A percentile compares a stretch with the other conserved stretches of the same genome.
Evolutionary conservation across 2,113 vertebrate genomes (phyloP).

Genomic region (Enhydra lutris): DNA sequence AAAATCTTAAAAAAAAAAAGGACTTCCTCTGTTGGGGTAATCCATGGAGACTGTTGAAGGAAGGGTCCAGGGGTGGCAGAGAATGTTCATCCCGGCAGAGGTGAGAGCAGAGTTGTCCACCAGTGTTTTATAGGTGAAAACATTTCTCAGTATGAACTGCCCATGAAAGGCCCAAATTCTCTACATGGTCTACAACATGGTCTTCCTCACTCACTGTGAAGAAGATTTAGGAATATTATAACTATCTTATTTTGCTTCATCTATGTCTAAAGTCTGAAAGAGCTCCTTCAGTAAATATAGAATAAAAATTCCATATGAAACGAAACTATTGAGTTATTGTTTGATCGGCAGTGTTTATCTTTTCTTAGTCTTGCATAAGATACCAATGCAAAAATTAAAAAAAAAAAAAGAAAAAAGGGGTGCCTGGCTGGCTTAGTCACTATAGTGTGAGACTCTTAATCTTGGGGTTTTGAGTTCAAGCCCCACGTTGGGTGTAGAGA

Average conservation of each 20-base stretch:
- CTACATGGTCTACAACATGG: not conserved
- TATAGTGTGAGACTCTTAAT: not conserved
- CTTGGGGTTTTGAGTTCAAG: not conserved
- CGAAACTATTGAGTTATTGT: not conserved
- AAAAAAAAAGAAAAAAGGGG: not conserved
- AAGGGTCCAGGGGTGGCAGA: not conserved
- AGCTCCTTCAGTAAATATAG: not conserved
- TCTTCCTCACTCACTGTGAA: not conserved
- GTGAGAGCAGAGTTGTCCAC: not conserved
- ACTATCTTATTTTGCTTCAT: not conserved
- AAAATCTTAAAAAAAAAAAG: too few relatives aligned
- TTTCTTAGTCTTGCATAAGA: slow-evolving; percentile 8
- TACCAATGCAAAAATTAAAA: not conserved
- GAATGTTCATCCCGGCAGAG: not conserved
- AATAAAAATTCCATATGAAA: slow-evolving; percentile 4
- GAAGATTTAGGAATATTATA: not conserved
- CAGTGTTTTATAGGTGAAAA: not conserved
- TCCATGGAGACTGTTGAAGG: not conserved
- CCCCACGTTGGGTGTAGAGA: not conserved
- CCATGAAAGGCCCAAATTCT: not conserved
- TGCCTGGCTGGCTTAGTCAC: not conserved
- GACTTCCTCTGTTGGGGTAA: not conserved
- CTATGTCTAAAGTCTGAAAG: slow-evolving; percentile 3
- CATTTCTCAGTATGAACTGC: not conserved
- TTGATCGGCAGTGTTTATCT: not conserved